These are phyloP conservation scores for Lepidocolaptes lacrymiger DNA, from an alignment of 2,797 vertebrate genomes.

Conservation along the genomic window DNA sequence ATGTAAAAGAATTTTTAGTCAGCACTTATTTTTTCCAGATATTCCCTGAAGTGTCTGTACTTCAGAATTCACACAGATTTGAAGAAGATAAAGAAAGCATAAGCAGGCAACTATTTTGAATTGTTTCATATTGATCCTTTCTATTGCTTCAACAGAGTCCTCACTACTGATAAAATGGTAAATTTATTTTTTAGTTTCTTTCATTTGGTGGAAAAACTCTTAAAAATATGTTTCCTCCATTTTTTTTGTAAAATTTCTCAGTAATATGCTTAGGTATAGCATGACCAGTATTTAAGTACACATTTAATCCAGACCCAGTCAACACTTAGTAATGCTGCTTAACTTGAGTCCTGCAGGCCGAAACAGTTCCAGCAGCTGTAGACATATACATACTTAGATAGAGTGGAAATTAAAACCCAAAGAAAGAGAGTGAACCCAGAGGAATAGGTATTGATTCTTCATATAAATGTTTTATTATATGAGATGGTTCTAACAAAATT, in stretches of 20 bases:
- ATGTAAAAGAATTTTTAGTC: background rate
- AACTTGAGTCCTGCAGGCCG: background rate
- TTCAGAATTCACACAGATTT: background rate
- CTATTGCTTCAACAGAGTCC: background rate
- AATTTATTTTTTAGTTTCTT: background rate
- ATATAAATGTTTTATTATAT: conserved; percentile 34
- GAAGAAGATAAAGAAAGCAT: background rate
- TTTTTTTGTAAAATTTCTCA: background rate
- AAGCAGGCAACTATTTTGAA: background rate
- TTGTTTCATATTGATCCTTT: background rate
- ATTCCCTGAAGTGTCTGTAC: background rate
- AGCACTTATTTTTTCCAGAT: background rate
- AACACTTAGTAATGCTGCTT: background rate
- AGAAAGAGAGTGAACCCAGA: background rate
- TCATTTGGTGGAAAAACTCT: background rate
- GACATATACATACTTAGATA: background rate
- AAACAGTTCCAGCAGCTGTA: background rate
- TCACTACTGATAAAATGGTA: background rate
- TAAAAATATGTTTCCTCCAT: fast-evolving
- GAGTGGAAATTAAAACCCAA: conserved; percentile 40
- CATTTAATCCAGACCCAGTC: background rate
- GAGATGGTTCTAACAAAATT: background rate
- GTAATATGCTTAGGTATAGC: background rate
- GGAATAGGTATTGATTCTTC: conserved; percentile 43
- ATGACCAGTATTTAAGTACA: background rate